Conservation (phyloP, 2,797 vertebrate species). For the Sphaeramia orbicularis region DNA sequence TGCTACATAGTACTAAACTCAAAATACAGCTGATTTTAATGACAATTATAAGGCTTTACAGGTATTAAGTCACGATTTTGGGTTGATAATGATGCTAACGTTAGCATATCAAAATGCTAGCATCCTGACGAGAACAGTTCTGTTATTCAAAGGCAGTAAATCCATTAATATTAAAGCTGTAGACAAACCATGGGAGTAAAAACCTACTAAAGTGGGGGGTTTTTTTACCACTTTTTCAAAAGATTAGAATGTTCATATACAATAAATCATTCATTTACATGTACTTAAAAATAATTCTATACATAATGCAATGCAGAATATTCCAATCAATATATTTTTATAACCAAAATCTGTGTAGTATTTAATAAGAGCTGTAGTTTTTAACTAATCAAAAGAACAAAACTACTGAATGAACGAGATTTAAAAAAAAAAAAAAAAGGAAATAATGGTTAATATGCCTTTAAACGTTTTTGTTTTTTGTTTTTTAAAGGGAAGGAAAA, state of each 20-base stretch:
- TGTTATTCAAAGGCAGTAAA: too few species aligned
- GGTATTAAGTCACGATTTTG: neutral
- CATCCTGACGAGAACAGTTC: neutral
- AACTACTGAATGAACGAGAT: neutral
- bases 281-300: neutral
- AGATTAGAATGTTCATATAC: neutral
- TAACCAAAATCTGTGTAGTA: neutral
- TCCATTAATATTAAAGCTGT: neutral
- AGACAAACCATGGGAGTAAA: too few species aligned
- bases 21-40: neutral
- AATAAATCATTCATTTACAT: neutral
- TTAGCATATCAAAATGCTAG: neutral
- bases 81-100: neutral
- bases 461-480: too few species aligned
- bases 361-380: neutral
- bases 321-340: neutral
- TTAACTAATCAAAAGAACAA: neutral
- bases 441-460: slow-evolving; percentile 9
- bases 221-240: neutral
- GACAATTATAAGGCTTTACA: neutral
- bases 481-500: slow-evolving; percentile 20
- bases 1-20: neutral
- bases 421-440: slow-evolving; percentile 1
- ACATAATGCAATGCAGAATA: neutral
- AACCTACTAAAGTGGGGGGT: too few species aligned